A percentile compares a stretch with the other conserved stretches of the same genome.
phyloP scores from a whole-genome alignment of 2,888 invertebrate species.

The Beris morrisii region DNA sequence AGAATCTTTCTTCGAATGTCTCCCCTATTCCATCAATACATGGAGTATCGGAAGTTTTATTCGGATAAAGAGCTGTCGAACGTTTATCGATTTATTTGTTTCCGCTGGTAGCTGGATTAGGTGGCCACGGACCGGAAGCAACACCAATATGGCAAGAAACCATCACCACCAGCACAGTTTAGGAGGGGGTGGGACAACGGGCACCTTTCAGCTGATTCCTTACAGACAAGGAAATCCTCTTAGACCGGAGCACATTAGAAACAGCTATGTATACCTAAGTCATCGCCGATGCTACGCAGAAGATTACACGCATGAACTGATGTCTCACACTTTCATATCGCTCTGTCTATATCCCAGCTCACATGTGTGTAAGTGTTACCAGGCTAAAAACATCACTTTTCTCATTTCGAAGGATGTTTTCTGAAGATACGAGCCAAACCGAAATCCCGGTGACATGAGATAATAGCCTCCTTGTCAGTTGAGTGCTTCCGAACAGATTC shows the following conservation, averaged over 20 bases:
- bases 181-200: too few relatives aligned
- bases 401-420: slow-evolving; percentile 6
- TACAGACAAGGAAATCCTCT: slow-evolving; percentile 13
- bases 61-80: slow-evolving; percentile 15
- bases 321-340: slow-evolving; percentile 4
- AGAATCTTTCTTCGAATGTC: too few relatives aligned
- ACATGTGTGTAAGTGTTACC: background rate
- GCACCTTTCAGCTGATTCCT: background rate
- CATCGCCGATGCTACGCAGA: slow-evolving; percentile 1
- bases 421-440: slow-evolving; percentile 1
- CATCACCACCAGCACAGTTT: background rate
- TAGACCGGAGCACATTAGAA: background rate
- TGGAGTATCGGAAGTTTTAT: too few relatives aligned
- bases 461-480: slow-evolving; percentile 25
- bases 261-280: background rate
- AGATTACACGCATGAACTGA: slow-evolving; percentile 18
- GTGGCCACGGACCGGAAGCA: slow-evolving; percentile 1
- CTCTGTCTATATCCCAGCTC: background rate
- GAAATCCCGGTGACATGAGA: slow-evolving; percentile 25
- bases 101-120: slow-evolving; percentile 11
- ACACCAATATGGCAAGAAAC: background rate
- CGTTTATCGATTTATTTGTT: slow-evolving; percentile 11
- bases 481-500: slow-evolving; percentile 29
- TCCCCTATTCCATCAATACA: too few relatives aligned
- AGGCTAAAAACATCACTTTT: background rate